phyloP scores from a whole-genome alignment of 2,113 vertebrate species.

The Anolis sagrei region DNA sequence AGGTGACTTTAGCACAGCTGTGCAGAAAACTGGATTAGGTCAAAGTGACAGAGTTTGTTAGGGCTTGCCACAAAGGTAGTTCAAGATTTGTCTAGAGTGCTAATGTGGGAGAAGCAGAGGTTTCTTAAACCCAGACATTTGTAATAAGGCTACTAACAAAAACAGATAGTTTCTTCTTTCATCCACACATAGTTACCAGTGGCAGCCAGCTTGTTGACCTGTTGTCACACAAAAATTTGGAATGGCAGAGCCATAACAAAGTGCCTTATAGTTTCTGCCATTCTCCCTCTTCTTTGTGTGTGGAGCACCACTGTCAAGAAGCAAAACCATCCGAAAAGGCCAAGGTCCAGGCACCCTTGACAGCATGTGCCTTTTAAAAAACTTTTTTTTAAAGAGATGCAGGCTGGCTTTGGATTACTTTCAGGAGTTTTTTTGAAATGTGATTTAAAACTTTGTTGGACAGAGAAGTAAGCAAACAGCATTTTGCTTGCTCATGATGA shows the following conservation, averaged over 20 bases:
- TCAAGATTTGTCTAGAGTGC: slow-evolving; percentile 67
- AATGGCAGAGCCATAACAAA: slow-evolving; percentile 49
- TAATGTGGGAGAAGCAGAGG: slow-evolving; percentile 78
- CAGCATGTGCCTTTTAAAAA: fast-evolving
- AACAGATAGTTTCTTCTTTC: slow-evolving; percentile 67
- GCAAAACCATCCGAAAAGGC: neutral
- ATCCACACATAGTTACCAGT: slow-evolving; percentile 67
- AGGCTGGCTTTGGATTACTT: neutral
- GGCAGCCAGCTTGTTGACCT: slow-evolving; percentile 73
- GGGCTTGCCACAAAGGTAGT: slow-evolving; percentile 68
- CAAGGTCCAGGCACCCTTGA: neutral
- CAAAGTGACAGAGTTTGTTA: slow-evolving; percentile 81
- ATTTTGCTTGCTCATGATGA: fast-evolving
- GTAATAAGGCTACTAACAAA: slow-evolving; percentile 65
- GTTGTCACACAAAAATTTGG: slow-evolving; percentile 58
- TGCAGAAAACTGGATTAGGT: slow-evolving; percentile 92
- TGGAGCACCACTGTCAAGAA: neutral
- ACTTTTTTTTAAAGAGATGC: neutral
- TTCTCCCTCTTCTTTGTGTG: too few relatives aligned
- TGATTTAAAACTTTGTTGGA: neutral
- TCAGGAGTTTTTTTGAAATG: fast-evolving
- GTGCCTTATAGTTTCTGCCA: neutral
- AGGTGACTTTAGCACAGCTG: slow-evolving; percentile 87
- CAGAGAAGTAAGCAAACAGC: neutral
- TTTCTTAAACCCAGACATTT: slow-evolving; percentile 77